A percentile compares a stretch with the other conserved stretches of the same genome.
Evolutionary conservation across 1,140 invertebrate species (phyloP).

Genomic region (Drosophila sp.): DNA sequence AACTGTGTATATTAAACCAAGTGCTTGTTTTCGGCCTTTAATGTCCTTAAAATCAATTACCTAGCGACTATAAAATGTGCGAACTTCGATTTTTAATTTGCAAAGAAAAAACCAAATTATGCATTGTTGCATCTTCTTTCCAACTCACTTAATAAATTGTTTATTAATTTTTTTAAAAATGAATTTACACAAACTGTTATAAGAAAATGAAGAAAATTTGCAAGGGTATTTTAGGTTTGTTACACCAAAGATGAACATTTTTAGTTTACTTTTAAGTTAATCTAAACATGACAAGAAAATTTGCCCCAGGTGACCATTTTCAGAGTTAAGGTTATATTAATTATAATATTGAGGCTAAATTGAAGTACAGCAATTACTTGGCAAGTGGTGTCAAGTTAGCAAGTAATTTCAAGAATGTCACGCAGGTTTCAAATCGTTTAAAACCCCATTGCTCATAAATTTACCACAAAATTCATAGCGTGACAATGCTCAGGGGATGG

Average conservation of each 20-base stretch:
- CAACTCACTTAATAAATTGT: too few relatives aligned
- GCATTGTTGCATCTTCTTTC: too few relatives aligned
- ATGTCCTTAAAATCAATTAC: too few relatives aligned
- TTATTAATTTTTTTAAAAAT: too few relatives aligned
- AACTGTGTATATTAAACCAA: too few relatives aligned
- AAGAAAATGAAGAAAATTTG: too few relatives aligned
- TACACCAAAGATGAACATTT: not conserved
- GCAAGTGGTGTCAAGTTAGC: constrained; percentile 5
- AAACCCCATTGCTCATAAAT: constrained; percentile 20
- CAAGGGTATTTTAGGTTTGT: not conserved
- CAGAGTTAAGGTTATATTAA: constrained; percentile 6
- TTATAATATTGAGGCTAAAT: constrained; percentile 6
- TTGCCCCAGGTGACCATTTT: not conserved
- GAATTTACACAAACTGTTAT: too few relatives aligned
- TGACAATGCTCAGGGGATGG: constrained; percentile 13
- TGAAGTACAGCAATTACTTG: constrained; percentile 6
- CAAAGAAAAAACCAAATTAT: too few relatives aligned
- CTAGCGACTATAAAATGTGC: too few relatives aligned
- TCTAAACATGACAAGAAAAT: not conserved
- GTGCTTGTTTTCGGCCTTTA: too few relatives aligned
- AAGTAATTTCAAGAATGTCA: constrained; percentile 21
- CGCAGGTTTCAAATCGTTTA: constrained; percentile 17
- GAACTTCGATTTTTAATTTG: too few relatives aligned
- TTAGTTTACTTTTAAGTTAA: not conserved
- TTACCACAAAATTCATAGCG: constrained; percentile 4